These are phyloP conservation scores for Muntiacus muntjak DNA, from an alignment of 2,113 vertebrate species.

Conservation along the genomic window DNA sequence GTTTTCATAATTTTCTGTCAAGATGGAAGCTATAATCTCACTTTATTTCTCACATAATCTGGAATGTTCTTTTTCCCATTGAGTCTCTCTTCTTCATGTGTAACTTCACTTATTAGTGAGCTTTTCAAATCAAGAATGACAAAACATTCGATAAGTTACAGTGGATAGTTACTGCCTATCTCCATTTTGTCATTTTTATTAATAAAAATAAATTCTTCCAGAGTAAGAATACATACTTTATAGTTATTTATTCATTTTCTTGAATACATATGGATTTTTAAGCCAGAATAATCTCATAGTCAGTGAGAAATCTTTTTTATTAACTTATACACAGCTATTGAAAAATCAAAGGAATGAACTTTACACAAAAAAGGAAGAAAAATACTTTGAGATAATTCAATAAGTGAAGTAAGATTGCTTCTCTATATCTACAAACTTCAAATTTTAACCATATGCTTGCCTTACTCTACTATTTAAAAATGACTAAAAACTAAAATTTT, in stretches of 20 bases:
- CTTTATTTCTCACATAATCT: conserved; percentile 19
- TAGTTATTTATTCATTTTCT: conserved; percentile 13
- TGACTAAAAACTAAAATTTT: neutral
- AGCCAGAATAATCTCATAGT: neutral
- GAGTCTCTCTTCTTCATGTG: neutral
- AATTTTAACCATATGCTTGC: neutral
- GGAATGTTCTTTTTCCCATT: conserved; percentile 29
- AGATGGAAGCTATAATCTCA: conserved; percentile 28
- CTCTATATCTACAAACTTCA: neutral
- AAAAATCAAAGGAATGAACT: conserved; percentile 28
- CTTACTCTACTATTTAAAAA: neutral
- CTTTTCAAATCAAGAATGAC: conserved; percentile 42
- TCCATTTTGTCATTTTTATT: conserved; percentile 16
- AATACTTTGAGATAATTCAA: neutral
- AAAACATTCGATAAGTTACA: conserved; percentile 27
- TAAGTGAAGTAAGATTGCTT: neutral
- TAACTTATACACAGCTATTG: conserved; percentile 2
- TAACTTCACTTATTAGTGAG: neutral
- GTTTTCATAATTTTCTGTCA: conserved; percentile 29
- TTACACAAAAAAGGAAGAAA: neutral
- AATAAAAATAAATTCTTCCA: conserved; percentile 38
- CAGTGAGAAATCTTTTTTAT: neutral
- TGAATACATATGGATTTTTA: conserved; percentile 5
- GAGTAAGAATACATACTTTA: neutral
- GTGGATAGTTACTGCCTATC: neutral